phyloP scores from a whole-genome alignment of 1,140 invertebrate species.

The Trachymyrmex septentrionalis region DNA sequence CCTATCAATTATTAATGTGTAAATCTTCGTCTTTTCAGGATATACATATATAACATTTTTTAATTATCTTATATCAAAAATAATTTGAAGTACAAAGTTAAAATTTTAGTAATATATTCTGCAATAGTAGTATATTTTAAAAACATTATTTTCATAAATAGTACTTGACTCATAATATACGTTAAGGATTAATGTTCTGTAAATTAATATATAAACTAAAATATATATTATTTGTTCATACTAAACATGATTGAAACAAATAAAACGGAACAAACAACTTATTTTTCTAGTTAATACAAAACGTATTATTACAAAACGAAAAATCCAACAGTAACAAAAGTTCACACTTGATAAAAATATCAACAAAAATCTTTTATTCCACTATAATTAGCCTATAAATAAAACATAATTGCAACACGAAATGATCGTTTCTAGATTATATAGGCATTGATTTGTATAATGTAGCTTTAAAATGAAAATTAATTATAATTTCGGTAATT shows the following conservation, averaged over 20 bases:
- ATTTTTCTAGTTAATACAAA: not conserved
- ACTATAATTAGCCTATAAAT: slow-evolving; percentile 24
- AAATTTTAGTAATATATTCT: too few species aligned
- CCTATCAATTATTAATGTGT: not conserved
- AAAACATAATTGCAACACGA: not conserved
- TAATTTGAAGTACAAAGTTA: too few species aligned
- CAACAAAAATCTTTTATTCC: not conserved
- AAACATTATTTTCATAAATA: too few species aligned
- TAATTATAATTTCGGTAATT: slow-evolving; percentile 22
- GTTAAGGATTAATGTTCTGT: not conserved
- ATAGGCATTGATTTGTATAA: not conserved
- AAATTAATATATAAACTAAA: not conserved
- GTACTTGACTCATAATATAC: too few species aligned
- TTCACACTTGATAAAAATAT: slow-evolving; percentile 18
- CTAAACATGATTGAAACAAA: not conserved
- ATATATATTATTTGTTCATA: not conserved
- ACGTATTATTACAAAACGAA: not conserved
- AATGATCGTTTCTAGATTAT: slow-evolving; percentile 31
- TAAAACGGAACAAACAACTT: not conserved
- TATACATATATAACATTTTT: not conserved
- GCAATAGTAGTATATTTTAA: too few species aligned
- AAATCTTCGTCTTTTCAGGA: not conserved
- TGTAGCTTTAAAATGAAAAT: slow-evolving; percentile 23
- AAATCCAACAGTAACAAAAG: not conserved
- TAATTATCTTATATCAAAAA: not conserved